These are phyloP conservation scores for Bombyx huttoni DNA, from an alignment of 2,888 invertebrate species.

Conservation along the genomic window DNA sequence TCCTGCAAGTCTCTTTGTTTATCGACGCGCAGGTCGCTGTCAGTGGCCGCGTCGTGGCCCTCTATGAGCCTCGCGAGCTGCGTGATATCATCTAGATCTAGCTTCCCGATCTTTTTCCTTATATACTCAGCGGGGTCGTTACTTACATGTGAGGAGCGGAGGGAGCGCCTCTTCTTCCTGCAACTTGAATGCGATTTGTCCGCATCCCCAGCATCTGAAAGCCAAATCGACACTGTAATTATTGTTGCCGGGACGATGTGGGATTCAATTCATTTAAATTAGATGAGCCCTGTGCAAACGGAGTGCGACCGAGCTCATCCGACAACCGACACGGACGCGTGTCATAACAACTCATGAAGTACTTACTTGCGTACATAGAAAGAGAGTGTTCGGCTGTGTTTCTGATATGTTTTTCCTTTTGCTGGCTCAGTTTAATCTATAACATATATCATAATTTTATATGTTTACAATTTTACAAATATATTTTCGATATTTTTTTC, in stretches of 20 bases:
- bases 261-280: conserved; percentile 1
- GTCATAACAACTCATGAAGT: not conserved
- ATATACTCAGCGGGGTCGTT: conserved; percentile 51
- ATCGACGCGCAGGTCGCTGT: conserved; percentile 18
- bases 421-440: conserved; percentile 52
- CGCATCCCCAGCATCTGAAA: conserved; percentile 42
- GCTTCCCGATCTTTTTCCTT: conserved; percentile 48
- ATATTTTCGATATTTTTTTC: not conserved
- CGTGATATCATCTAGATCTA: conserved; percentile 52
- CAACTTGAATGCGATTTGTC: conserved; percentile 55
- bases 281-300: not conserved
- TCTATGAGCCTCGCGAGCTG: conserved; percentile 51
- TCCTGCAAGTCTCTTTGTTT: conserved; percentile 49
- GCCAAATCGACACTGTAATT: not conserved
- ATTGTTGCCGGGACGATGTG: not conserved
- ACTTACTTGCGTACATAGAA: conserved; percentile 53
- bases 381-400: conserved; percentile 37
- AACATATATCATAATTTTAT: conserved; percentile 7
- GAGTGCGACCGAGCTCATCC: not conserved
- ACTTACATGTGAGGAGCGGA: conserved; percentile 56
- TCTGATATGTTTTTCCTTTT: conserved; percentile 46
- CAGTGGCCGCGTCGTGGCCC: conserved; percentile 36
- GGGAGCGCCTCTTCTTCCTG: conserved; percentile 49
- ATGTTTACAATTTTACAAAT: not conserved
- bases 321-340: not conserved